Base-by-base conservation (phyloP, 30 jellyfish, hydroid and myxozoan genomes). In the Turritopsis rubra region DNA sequence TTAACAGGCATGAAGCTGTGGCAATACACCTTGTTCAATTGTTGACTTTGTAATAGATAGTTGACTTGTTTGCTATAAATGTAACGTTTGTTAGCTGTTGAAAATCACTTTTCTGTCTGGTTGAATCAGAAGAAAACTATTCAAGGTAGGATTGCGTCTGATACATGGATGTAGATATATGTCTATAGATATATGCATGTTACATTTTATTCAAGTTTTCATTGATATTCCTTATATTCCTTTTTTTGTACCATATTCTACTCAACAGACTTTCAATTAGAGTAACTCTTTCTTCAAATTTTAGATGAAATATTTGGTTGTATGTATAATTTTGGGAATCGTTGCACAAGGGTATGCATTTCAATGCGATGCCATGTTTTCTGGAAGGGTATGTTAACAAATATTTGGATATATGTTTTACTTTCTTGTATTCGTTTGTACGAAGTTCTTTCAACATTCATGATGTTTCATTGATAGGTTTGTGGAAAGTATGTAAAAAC, bases 311-410 rank as follows among this genome's bases (percentile, higher is more conserved):
- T 68, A 23, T 19, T 27, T 68, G 28, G 77, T 68, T n/a, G 28
- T 17, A 0, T n/a, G 28, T n/a, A 8, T 68, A 23, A 23, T 68
- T 68, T 27, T 68, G 4, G 77, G 77, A 9, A 27, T 68, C 28
- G 30, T 19, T 19, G 9, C 77, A 27, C 77, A 68, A 19, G 77
- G 22, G 16, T 68, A 68, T 68, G 77, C 77, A 68, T 68, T 68
- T 68, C 77, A 68, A 68, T 68, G 77, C 77, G 77, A 68, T 68
- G 77, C 77, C 30, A 68, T 68, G 77, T 68, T 68, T 19, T 68
- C 77, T 68, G 77, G 77, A 68, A 23, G 77, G 77, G 77, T 68
- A 68, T 7, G 77, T 68, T 41, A 5, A n/a, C n/a, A n/a, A n/a
- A 41, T 41, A 41, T 13, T 41, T 41, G 5, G 9, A 41, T 41